Evolutionary conservation across 2,113 vertebrate genomes (phyloP).

Genomic region (Phasianus colchicus): DNA sequence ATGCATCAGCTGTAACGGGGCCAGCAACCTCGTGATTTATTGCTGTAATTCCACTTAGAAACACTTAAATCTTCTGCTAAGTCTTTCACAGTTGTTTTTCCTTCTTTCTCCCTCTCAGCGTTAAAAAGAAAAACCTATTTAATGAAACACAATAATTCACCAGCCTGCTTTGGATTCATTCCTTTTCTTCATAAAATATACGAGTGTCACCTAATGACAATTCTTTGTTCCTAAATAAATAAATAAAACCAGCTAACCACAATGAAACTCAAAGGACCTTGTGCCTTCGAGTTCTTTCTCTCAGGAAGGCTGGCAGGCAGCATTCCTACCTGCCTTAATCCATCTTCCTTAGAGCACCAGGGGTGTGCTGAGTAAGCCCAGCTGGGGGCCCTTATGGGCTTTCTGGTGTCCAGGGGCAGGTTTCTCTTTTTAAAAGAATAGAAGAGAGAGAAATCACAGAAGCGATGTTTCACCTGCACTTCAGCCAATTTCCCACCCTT

Average conservation of each 20-base stretch:
- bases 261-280: neutral
- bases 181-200: neutral
- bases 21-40: slow-evolving; percentile 30
- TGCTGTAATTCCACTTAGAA: neutral
- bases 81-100: neutral
- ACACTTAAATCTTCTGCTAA: slow-evolving; percentile 16
- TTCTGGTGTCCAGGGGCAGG: neutral
- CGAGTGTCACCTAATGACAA: neutral
- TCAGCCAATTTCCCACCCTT: neutral
- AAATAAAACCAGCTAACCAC: neutral
- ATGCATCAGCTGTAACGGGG: slow-evolving; percentile 1
- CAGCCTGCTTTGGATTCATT: neutral
- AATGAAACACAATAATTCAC: neutral
- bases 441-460: neutral
- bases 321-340: neutral
- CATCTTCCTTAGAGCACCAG: neutral
- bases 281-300: neutral
- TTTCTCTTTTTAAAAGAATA: neutral
- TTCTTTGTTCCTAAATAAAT: neutral
- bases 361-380: neutral
- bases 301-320: neutral
- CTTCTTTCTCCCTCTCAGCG: slow-evolving; percentile 1
- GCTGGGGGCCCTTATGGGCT: neutral
- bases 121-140: neutral
- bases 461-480: neutral